Evolutionary conservation across 2,888 invertebrate species (phyloP).

Genomic region (Lissocephala sabroskyi): DNA sequence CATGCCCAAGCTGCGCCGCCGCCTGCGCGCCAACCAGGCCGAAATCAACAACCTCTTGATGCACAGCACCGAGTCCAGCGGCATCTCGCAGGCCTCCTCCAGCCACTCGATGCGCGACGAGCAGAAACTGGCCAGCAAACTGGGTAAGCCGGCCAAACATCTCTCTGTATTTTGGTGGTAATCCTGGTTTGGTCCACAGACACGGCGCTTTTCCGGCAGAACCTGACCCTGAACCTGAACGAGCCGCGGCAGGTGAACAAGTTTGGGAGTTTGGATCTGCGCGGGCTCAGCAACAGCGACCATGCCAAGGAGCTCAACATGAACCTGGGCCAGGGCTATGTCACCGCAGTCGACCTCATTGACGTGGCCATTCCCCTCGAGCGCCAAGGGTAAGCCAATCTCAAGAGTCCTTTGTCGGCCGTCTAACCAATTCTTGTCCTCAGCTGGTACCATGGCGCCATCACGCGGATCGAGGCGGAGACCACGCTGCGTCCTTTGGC

Average conservation of each 20-base stretch:
- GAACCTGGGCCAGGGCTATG: constrained; percentile 76
- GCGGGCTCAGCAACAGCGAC: constrained; percentile 72
- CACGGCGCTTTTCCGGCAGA: constrained; percentile 77
- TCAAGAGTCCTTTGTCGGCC: neutral
- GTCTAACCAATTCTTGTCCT: neutral
- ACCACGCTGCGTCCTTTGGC: constrained; percentile 84
- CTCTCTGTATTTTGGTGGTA: too few species aligned
- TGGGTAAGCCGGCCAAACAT: constrained; percentile 56
- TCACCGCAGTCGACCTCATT: constrained; percentile 81
- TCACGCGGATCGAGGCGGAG: constrained; percentile 93
- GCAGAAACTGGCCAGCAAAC: constrained; percentile 75
- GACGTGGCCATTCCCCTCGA: constrained; percentile 88
- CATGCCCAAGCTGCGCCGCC: constrained; percentile 89
- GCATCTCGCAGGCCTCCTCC: constrained; percentile 85
- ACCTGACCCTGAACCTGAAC: constrained; percentile 83
- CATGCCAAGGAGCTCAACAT: constrained; percentile 80
- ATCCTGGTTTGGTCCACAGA: too few species aligned
- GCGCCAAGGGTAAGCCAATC: constrained; percentile 89
- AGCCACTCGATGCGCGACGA: constrained; percentile 86
- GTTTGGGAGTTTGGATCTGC: constrained; percentile 72
- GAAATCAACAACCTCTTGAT: constrained; percentile 67
- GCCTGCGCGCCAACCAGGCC: constrained; percentile 77
- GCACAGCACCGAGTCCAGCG: constrained; percentile 79
- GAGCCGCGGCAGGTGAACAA: constrained; percentile 71
- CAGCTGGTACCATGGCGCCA: constrained; percentile 97